phyloP scores from a whole-genome alignment of 2,113 vertebrate species.

The Grammomys dolichurus region DNA sequence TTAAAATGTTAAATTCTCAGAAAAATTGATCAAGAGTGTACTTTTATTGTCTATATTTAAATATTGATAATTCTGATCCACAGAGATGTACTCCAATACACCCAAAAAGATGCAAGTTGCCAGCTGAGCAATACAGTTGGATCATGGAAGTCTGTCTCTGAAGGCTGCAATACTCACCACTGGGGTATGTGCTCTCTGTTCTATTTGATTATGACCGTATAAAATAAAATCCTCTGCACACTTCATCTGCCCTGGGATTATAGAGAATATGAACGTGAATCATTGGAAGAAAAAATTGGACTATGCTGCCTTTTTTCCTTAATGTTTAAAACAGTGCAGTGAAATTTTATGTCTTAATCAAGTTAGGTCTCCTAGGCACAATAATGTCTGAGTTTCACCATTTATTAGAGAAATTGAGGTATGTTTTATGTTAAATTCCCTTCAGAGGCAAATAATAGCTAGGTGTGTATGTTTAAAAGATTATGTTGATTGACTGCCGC shows the following conservation, averaged over 20 bases:
- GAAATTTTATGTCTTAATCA: constrained; percentile 75
- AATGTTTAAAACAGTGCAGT: constrained; percentile 49
- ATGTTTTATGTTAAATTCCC: constrained; percentile 64
- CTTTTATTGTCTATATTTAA: background rate
- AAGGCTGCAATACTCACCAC: background rate
- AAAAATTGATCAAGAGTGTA: background rate
- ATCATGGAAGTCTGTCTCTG: background rate
- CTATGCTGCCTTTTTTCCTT: background rate
- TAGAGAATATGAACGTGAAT: background rate
- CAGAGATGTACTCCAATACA: background rate
- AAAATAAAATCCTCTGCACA: background rate
- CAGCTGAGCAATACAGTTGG: background rate
- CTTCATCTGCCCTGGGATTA: background rate
- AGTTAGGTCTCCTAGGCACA: constrained; percentile 57
- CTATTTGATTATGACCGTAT: background rate
- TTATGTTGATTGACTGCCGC: background rate
- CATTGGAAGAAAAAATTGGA: constrained; percentile 34
- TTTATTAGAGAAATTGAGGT: constrained; percentile 60
- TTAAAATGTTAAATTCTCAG: background rate
- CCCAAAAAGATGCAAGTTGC: background rate
- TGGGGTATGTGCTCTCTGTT: background rate
- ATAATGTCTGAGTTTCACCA: constrained; percentile 57
- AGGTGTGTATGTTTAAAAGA: constrained; percentile 55
- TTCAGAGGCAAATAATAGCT: constrained; percentile 44
- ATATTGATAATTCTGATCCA: background rate